These are phyloP conservation scores for Aeoliscus strigatus DNA, from an alignment of 2,797 vertebrate genomes.

Conservation along the genomic window DNA sequence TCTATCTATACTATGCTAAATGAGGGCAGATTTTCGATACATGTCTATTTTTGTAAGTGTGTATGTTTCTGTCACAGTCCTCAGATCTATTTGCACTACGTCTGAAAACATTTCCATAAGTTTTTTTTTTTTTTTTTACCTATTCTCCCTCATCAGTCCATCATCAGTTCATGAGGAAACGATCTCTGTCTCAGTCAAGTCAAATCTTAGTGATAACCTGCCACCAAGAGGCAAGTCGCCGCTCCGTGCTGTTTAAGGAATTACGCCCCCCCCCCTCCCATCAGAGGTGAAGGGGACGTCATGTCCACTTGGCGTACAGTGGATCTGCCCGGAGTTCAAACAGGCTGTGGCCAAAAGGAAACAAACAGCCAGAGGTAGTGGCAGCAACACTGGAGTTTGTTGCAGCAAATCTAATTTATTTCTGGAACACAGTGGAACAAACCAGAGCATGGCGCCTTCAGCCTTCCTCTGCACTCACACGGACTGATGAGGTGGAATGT, in stretches of 20 bases:
- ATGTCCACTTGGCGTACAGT: constrained; percentile 51
- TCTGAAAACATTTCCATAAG: too few species aligned
- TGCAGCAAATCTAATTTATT: constrained; percentile 42
- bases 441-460: constrained; percentile 13
- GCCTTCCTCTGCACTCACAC: constrained; percentile 1
- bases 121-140: too few species aligned
- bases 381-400: neutral
- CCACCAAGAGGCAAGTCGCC: constrained; percentile 36
- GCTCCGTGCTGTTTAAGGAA: constrained; percentile 63
- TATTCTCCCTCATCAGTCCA: too few species aligned
- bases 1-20: too few species aligned
- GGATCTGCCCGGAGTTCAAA: constrained; percentile 35
- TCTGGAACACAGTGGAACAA: constrained; percentile 16
- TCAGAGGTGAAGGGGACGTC: constrained; percentile 59
- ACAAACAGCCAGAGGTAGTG: constrained; percentile 16
- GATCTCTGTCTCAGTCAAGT: too few species aligned
- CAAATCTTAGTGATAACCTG: constrained; percentile 58
- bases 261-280: constrained; percentile 61
- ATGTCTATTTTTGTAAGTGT: too few species aligned
- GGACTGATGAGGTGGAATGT: constrained; percentile 8
- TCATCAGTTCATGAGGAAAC: too few species aligned
- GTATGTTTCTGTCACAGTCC: too few species aligned
- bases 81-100: too few species aligned
- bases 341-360: constrained; percentile 6
- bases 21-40: too few species aligned